A percentile compares a stretch with the other conserved stretches of the same genome.
Conservation (phyloP, 2,797 vertebrate genomes). For the Pantherophis alleghaniensis region DNA sequence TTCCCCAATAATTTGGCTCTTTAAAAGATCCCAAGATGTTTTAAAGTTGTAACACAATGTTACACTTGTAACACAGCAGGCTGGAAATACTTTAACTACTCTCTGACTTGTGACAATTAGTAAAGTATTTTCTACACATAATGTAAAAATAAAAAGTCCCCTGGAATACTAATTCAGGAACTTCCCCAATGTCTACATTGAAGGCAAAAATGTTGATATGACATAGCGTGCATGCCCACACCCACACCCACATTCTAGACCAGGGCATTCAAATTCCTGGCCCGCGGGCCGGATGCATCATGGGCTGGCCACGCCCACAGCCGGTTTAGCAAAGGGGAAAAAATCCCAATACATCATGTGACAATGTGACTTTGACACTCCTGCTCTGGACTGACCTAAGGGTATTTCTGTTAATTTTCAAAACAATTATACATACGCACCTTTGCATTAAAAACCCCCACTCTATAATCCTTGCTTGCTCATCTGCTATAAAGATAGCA, state of each 20-base stretch:
- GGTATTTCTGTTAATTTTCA: background rate
- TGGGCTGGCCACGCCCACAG: too few species aligned
- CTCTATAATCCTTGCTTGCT: background rate
- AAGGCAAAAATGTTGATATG: background rate
- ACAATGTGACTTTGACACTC: rapidly evolving
- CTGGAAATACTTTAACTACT: background rate
- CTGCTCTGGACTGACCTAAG: background rate
- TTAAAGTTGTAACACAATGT: background rate
- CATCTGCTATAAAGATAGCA: background rate
- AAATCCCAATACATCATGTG: too few species aligned
- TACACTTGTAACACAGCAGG: background rate
- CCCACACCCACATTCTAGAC: background rate
- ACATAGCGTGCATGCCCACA: background rate
- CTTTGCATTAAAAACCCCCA: conserved; percentile 9
- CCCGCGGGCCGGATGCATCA: too few species aligned
- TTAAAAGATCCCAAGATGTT: background rate
- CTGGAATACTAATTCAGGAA: background rate
- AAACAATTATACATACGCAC: background rate
- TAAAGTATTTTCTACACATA: background rate
- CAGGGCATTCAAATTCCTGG: rapidly evolving
- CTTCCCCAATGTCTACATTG: background rate
- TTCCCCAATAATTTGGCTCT: background rate
- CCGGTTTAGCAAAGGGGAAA: too few species aligned
- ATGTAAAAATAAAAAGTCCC: background rate
- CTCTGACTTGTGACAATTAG: background rate